Base-by-base conservation (phyloP, 1,140 invertebrate species). In the Argopecten irradians region DNA sequence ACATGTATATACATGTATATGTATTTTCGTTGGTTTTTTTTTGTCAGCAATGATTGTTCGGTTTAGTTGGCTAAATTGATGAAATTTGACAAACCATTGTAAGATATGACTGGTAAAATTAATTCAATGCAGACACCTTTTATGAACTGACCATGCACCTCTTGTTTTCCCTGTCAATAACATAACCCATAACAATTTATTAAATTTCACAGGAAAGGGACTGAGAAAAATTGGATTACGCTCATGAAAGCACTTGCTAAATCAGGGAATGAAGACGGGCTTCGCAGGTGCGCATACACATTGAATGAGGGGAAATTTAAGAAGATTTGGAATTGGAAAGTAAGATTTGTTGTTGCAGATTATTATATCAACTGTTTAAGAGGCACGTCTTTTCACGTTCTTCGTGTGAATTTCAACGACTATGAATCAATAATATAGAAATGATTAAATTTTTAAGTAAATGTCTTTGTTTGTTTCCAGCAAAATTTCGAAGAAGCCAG, bases 271-370 rank as follows among this genome's bases (percentile, higher is more conserved):
- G n/a, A 28, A 7, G 55, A 71, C 2, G 55, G 55, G 5, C 8
- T 16, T 0, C 13, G 13, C 55, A 71, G n/a, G 8, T n/a, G 22
- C 55, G n/a, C 8, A 5, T 5, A 71, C 16, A 28, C 13, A 22
- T 5, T 71, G n/a, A 5, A 71, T 28, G 22, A 71, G 22, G 55
- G 55, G 16, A 71, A 71, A 71, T 71, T 71, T 28, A 71, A 11
- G 55, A 71, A n/a, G n/a, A 71, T 71, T 71, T 71, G 55, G 55
- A 71, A 71, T 71, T 71, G 55, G 55, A 71, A 71, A 28, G 55
- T 71, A 71, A 71, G 55, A 28, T 71, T 71, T 71, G n/a, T 71
- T 71, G 5, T 39, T 39, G 36, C 13, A 39, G 36, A n/a, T 39
- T 5, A 39, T 8, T 8, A 13, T 39, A 39, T 39, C 36, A 39